Percentiles rank a stretch among this genome's conserved stretches.
Conservation (phyloP, 2,797 vertebrate species). For the Tragelaphus oryx region DNA sequence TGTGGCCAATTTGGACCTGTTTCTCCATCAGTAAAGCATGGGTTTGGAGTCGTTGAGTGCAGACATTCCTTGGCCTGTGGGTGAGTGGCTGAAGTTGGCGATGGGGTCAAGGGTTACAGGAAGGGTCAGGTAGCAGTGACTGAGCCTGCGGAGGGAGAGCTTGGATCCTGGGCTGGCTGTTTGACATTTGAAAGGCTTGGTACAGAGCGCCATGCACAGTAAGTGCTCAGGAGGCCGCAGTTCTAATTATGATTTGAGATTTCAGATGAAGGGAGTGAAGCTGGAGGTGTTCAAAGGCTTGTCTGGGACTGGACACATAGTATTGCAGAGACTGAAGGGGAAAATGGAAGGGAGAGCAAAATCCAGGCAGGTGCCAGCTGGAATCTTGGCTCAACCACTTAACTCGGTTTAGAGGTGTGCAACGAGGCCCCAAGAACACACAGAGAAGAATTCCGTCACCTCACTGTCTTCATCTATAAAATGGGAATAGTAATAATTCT, state of each 20-base stretch:
- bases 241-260: not conserved
- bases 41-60: not conserved
- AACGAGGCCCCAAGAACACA: not conserved
- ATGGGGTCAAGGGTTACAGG: not conserved
- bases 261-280: not conserved
- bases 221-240: not conserved
- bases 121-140: not conserved
- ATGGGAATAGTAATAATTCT: not conserved
- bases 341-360: not conserved
- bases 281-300: not conserved
- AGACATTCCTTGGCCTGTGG: not conserved
- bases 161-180: not conserved
- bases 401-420: not conserved
- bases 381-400: not conserved
- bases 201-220: not conserved
- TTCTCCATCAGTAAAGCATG: slow-evolving; percentile 4
- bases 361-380: not conserved
- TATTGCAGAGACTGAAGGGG: not conserved
- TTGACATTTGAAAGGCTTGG: not conserved
- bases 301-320: not conserved
- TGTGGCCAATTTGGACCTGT: not conserved
- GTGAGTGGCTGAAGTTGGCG: not conserved
- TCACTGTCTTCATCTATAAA: slow-evolving; percentile 6
- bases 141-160: not conserved
- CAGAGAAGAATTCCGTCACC: not conserved